phyloP scores from a whole-genome alignment of 2,797 vertebrate species.

The Gallirallus australis region DNA sequence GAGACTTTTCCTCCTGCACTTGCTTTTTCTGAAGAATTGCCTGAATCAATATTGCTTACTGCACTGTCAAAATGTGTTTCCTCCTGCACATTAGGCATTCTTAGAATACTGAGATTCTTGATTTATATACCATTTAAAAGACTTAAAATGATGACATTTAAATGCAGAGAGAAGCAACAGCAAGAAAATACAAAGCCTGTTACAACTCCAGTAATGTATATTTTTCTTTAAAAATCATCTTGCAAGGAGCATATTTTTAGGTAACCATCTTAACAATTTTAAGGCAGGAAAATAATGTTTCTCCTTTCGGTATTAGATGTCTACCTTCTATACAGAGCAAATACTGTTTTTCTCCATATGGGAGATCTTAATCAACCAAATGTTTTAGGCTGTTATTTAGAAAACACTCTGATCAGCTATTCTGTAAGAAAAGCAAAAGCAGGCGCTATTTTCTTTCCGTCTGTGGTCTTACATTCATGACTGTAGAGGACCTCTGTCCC shows the following conservation, averaged over 20 bases:
- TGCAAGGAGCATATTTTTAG: not conserved
- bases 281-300: not conserved
- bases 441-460: not conserved
- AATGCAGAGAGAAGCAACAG: not conserved
- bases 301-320: not conserved
- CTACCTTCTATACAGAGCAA: not conserved
- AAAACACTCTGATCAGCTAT: not conserved
- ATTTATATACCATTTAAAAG: not conserved
- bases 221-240: not conserved
- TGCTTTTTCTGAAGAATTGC: not conserved
- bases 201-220: not conserved
- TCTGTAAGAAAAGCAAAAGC: not conserved
- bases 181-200: not conserved
- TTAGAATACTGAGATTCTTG: not conserved
- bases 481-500: not conserved
- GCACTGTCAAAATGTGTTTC: not conserved
- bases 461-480: not conserved
- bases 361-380: not conserved
- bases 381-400: not conserved
- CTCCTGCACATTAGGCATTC: not conserved
- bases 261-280: not conserved
- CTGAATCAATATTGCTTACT: constrained; percentile 23
- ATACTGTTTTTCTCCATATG: not conserved
- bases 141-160: not conserved
- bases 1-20: not conserved